Evolutionary conservation across 2,888 invertebrate species (phyloP).

Genomic region (Heterodera filipjevi): DNA sequence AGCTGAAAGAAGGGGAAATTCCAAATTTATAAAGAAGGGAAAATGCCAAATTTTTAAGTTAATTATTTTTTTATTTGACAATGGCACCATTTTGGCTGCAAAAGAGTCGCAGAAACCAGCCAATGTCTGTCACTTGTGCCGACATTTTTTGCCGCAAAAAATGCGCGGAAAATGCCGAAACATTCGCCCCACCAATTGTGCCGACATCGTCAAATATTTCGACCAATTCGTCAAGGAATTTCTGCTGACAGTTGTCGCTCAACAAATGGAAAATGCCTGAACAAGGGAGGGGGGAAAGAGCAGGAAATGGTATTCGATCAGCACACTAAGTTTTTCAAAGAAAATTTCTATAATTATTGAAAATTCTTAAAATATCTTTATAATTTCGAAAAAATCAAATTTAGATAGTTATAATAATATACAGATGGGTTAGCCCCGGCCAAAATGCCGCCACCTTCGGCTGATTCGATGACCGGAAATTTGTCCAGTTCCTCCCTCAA

Average conservation of each 20-base stretch:
- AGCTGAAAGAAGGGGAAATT: neutral
- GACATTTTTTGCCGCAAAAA: constrained; percentile 18
- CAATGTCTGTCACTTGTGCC: constrained; percentile 11
- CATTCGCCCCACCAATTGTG: neutral
- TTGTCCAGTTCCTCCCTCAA: constrained; percentile 15
- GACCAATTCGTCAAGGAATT: constrained; percentile 24
- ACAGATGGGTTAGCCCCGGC: neutral
- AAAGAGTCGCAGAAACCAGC: constrained; percentile 20
- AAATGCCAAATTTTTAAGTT: neutral
- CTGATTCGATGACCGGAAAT: constrained; percentile 20
- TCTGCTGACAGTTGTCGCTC: constrained; percentile 12
- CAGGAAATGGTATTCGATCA: too few relatives aligned
- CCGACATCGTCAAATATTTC: constrained; percentile 21
- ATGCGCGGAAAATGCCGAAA: constrained; percentile 5
- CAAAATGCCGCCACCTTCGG: constrained; percentile 5
- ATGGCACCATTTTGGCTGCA: constrained; percentile 16
- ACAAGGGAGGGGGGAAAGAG: neutral
- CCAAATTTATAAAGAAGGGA: neutral
- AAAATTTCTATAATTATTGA: too few relatives aligned
- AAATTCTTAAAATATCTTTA: too few relatives aligned
- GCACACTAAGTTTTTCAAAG: too few relatives aligned
- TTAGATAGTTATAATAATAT: too few relatives aligned
- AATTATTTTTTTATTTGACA: neutral
- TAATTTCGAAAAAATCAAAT: too few relatives aligned
- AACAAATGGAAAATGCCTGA: constrained; percentile 22